Evolutionary conservation across 2,797 vertebrate genomes (phyloP).

Genomic region (Rhadinocentrus ornatus): DNA sequence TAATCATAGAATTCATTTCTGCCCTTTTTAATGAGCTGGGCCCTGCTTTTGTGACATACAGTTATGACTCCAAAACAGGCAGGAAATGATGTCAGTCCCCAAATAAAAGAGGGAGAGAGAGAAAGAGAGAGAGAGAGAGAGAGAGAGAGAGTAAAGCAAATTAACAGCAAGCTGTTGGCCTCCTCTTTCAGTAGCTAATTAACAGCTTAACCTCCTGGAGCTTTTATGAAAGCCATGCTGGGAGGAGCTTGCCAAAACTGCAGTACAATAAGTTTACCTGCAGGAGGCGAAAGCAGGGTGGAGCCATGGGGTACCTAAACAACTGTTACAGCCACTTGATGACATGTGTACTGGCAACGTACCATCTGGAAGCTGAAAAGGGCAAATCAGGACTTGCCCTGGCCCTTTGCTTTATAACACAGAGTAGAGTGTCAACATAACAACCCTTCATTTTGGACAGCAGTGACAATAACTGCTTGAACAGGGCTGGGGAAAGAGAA

Average conservation of each 20-base stretch:
- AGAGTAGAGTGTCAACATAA: constrained; percentile 59
- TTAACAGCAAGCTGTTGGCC: constrained; percentile 81
- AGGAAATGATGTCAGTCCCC: constrained; percentile 80
- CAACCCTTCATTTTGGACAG: constrained; percentile 73
- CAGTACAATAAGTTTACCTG: constrained; percentile 81
- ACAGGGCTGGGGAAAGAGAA: constrained; percentile 44
- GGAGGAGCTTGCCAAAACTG: constrained; percentile 75
- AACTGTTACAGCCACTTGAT: constrained; percentile 77
- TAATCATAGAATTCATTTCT: constrained; percentile 77
- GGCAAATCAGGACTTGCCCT: constrained; percentile 76
- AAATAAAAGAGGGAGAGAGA: constrained; percentile 45
- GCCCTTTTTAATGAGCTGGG: constrained; percentile 71
- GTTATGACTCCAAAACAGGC: constrained; percentile 70
- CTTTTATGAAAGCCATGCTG: constrained; percentile 83
- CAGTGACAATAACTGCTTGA: constrained; percentile 70
- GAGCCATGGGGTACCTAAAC: constrained; percentile 67
- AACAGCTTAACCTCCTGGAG: constrained; percentile 87
- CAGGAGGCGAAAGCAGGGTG: constrained; percentile 81
- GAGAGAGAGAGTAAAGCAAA: constrained; percentile 62
- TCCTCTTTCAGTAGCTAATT: constrained; percentile 84
- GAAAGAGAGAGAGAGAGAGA: constrained; percentile 23
- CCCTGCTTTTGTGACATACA: constrained; percentile 70
- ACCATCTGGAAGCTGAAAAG: constrained; percentile 79
- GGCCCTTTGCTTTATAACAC: constrained; percentile 53
- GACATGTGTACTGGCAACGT: constrained; percentile 75